Conservation (phyloP, 2,113 vertebrate species). For the Onychostruthus taczanowskii region DNA sequence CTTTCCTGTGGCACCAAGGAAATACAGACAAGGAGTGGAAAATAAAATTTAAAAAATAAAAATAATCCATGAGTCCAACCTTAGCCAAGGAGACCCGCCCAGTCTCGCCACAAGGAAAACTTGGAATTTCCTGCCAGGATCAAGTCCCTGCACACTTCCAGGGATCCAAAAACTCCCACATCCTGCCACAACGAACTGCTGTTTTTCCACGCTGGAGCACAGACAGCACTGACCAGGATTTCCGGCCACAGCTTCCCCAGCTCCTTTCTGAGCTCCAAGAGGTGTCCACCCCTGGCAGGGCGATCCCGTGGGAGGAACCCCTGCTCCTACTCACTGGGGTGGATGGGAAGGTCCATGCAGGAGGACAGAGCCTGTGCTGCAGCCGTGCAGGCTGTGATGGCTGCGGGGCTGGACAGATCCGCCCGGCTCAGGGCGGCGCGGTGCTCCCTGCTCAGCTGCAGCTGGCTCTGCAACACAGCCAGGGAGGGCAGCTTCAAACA, state of each 20-base stretch:
- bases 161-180: neutral
- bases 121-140: neutral
- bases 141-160: neutral
- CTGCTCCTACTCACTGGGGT: neutral
- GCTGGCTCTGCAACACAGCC: neutral
- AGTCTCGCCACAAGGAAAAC: neutral
- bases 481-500: neutral
- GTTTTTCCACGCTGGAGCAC: neutral
- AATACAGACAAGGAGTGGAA: neutral
- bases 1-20: neutral
- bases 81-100: neutral
- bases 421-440: neutral
- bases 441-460: slow-evolving; percentile 39
- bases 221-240: neutral
- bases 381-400: neutral
- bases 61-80: neutral
- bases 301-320: neutral
- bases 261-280: neutral
- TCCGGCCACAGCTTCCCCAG: neutral
- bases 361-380: slow-evolving; percentile 20
- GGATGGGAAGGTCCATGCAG: slow-evolving; percentile 17
- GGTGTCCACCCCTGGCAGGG: neutral
- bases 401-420: slow-evolving; percentile 25
- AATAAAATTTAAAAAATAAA: neutral
- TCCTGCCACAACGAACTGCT: neutral